Evolutionary conservation across 2,113 vertebrate species (phyloP), one percentile per base, ranked within the genome.

Genomic region (Myxocyprinus asiaticus): DNA sequence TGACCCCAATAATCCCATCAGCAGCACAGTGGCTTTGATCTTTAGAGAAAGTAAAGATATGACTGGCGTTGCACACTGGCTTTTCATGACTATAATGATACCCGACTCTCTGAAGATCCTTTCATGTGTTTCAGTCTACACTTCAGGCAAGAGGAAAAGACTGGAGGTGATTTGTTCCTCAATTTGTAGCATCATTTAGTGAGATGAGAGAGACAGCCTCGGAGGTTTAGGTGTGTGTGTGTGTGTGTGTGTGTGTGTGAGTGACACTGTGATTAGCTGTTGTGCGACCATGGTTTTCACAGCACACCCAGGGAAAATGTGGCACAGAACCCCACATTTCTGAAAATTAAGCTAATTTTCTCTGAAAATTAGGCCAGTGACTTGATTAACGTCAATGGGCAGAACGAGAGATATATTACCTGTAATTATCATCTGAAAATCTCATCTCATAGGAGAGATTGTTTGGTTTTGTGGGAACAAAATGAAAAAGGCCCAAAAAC

Each of bases 121-220:
- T 72, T 75, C 47, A 56, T 78, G 69, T 80, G 55, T 50, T 42
- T 7, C 2, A 33, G 4, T 4, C 45, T 17, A 14, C 47, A 45
- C 67, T n/a, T 33, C 17, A 64, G 59, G 61, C 42, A 4, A 63
- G 8, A 53, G 64, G 33, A 44, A 73, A 67, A 0, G 12, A 67
- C 63, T 14, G 8, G 3, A 59, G 4, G 33, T 14, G 51, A 14
- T 64, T 48, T 82, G 48, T 72, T 61, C 61, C 9, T 75, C 44
- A 68, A 72, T 74, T 64, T 66, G 67, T 59, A 75, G n/a, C 10
- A 80, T 67, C 43, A 70, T 68, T 75, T 50, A 47, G 12, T 59
- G 47, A 78, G 75, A 71, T 62, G 7, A 12, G 33, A 61, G 53
- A 11, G 6, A 5, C 43, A 3, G 22, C 22, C 22, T 33, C n/a